Evolutionary conservation across 1,140 invertebrate species (phyloP).

Genomic region (Tribolium castaneum): DNA sequence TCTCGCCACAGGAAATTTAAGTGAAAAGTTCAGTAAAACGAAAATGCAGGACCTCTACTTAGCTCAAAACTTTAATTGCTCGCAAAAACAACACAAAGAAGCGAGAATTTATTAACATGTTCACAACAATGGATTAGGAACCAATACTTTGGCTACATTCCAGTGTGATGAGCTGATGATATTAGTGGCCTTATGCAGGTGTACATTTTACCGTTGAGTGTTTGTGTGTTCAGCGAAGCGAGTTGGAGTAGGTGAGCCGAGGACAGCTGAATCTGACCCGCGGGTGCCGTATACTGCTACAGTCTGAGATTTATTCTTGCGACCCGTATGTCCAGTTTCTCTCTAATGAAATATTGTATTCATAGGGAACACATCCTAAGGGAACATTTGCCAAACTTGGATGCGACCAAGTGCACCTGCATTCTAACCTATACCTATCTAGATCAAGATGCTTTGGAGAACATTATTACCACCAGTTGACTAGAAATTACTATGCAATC

Average conservation of each 20-base stretch:
- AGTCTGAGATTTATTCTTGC: constrained; percentile 63
- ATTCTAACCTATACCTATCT: not conserved
- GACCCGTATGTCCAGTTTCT: constrained; percentile 52
- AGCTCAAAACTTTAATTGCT: constrained; percentile 49
- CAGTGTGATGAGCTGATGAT: not conserved
- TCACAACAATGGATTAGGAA: not conserved
- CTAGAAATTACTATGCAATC: not conserved
- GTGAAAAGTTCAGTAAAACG: constrained; percentile 53
- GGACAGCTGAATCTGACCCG: constrained; percentile 62
- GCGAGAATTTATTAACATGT: constrained; percentile 13
- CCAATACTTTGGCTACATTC: no score
- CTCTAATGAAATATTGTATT: constrained; percentile 64
- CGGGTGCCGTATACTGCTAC: constrained; percentile 56
- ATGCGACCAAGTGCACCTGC: constrained; percentile 35
- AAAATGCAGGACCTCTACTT: constrained; percentile 47
- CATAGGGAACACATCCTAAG: constrained; percentile 56
- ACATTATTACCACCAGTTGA: not conserved
- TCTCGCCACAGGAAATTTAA: constrained; percentile 52
- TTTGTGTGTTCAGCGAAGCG: constrained; percentile 34
- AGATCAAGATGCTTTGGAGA: not conserved
- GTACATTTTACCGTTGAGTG: not conserved
- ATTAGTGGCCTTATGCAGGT: not conserved
- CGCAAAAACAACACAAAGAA: constrained; percentile 45
- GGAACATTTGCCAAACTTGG: constrained; percentile 38
- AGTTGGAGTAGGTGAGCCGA: constrained; percentile 53